Conservation (phyloP, 2,113 vertebrate species). For the Peromyscus californicus region DNA sequence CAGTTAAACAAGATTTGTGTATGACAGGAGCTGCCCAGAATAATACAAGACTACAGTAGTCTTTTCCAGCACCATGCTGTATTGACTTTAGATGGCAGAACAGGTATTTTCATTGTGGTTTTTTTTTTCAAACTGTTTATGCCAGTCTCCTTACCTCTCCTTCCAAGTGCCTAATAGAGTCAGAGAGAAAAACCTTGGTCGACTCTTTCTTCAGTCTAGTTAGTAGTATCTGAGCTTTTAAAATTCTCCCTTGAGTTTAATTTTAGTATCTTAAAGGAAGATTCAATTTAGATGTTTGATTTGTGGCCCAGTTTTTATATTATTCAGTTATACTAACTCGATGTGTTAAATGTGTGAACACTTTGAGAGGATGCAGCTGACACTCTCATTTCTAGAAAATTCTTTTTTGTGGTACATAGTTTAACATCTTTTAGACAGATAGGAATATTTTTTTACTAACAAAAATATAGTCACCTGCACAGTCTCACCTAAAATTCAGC, state of each 20-base stretch:
- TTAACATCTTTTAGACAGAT: conserved; percentile 45
- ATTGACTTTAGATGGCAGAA: background rate
- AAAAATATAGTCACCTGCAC: conserved; percentile 16
- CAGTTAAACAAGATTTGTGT: conserved; percentile 13
- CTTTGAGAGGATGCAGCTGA: conserved; percentile 48
- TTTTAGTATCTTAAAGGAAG: conserved; percentile 69
- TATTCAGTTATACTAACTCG: conserved; percentile 67
- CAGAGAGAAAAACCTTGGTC: background rate
- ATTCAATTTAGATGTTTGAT: conserved; percentile 36
- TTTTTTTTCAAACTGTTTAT: conserved; percentile 43
- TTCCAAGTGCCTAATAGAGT: background rate
- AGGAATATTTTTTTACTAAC: background rate
- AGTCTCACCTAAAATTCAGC: background rate
- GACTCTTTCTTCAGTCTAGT: conserved; percentile 29
- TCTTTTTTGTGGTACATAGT: conserved; percentile 44
- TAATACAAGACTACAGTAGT: background rate
- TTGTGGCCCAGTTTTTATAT: conserved; percentile 61
- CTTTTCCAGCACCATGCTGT: background rate
- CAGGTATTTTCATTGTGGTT: background rate
- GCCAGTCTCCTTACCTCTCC: background rate
- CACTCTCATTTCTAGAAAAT: conserved; percentile 61
- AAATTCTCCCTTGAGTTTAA: conserved; percentile 44
- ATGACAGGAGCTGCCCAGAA: background rate
- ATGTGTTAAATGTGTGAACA: conserved; percentile 74
- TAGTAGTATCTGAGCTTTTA: conserved; percentile 13